These are phyloP conservation scores for Donacobius atricapilla DNA, from an alignment of 2,113 vertebrate genomes.

Conservation along the genomic window DNA sequence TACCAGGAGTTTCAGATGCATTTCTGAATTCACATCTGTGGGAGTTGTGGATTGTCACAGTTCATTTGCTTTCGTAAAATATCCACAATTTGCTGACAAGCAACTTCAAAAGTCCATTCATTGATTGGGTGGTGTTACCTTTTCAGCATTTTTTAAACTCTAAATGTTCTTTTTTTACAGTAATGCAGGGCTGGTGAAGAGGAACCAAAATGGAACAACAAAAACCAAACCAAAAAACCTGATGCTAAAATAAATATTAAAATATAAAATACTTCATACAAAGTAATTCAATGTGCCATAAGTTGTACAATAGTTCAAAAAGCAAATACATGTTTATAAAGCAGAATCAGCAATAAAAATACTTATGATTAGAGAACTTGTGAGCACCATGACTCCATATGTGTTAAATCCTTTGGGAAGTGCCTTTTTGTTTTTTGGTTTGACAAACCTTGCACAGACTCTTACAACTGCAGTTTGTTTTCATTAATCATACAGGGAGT, in stretches of 20 bases:
- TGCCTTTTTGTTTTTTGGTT: constrained; percentile 76
- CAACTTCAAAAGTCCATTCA: constrained; percentile 80
- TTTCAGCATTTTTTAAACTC: constrained; percentile 68
- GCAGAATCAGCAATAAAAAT: constrained; percentile 73
- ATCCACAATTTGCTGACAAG: constrained; percentile 83
- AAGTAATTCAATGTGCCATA: constrained; percentile 79
- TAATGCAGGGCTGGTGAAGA: constrained; percentile 74
- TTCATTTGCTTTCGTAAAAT: constrained; percentile 80
- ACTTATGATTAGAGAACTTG: constrained; percentile 70
- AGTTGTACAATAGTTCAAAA: constrained; percentile 78
- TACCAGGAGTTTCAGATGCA: constrained; percentile 80
- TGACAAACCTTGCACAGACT: constrained; percentile 74
- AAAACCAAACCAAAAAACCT: constrained; percentile 52
- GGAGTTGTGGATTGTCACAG: constrained; percentile 85
- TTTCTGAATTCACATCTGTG: constrained; percentile 83
- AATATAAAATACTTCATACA: constrained; percentile 81
- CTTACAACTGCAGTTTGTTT: constrained; percentile 68
- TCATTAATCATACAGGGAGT: constrained; percentile 67
- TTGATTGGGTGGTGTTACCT: constrained; percentile 72
- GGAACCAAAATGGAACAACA: constrained; percentile 45
- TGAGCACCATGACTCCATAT: constrained; percentile 76
- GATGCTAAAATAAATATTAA: constrained; percentile 82
- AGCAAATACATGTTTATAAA: constrained; percentile 76
- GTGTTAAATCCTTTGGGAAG: constrained; percentile 79
- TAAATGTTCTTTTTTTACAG: constrained; percentile 73